Percentiles rank a stretch among this genome's conserved stretches.
phyloP scores from a whole-genome alignment of 2,113 vertebrate genomes.

The Microcebus ravelobensis region DNA sequence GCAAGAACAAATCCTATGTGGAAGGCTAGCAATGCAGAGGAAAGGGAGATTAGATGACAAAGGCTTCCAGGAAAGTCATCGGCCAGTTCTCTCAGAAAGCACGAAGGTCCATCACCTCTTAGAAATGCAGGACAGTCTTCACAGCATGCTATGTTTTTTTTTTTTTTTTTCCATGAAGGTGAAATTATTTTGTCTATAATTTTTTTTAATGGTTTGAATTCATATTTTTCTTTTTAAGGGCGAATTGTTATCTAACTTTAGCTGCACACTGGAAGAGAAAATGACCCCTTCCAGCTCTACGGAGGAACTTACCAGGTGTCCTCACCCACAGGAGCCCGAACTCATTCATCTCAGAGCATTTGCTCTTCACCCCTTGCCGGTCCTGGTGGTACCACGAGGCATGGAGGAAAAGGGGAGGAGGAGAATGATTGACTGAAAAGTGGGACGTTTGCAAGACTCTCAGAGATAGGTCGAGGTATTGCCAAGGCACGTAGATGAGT shows the following conservation, averaged over 20 bases:
- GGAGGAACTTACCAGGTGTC: too few species aligned
- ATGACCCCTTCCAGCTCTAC: accelerated
- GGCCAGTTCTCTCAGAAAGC: neutral
- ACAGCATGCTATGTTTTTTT: too few species aligned
- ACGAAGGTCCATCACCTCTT: neutral
- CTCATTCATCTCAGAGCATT: neutral
- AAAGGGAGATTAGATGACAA: neutral
- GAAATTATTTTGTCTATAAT: neutral
- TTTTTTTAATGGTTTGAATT: neutral
- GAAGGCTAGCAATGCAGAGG: neutral
- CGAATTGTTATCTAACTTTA: neutral
- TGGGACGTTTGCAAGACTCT: neutral
- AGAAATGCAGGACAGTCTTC: too few species aligned
- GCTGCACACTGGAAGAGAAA: neutral
- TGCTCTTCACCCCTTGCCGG: neutral
- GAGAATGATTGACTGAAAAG: neutral
- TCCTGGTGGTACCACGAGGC: too few species aligned
- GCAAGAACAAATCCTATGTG: neutral
- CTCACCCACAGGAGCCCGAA: neutral
- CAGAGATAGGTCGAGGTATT: neutral
- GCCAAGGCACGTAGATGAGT: neutral
- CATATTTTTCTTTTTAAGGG: neutral
- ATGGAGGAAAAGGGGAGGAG: neutral
- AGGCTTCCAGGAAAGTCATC: neutral
- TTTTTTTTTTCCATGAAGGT: neutral